Evolutionary conservation across 2,888 invertebrate genomes (phyloP).

Genomic region (Siphlonurus alternatus): DNA sequence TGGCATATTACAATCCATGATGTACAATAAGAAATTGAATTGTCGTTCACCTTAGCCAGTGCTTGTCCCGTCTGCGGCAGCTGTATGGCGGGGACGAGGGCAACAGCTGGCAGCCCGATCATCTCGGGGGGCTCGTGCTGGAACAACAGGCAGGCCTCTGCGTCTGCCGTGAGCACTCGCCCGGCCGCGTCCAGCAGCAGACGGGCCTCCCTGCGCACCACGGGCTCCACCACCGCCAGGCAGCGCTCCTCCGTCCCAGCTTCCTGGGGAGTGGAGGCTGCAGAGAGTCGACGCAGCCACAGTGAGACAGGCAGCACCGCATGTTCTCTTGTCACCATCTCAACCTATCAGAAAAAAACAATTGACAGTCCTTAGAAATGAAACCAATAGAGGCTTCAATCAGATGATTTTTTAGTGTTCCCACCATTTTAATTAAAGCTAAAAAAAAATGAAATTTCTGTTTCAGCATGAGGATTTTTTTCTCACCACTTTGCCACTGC

Average conservation of each 20-base stretch:
- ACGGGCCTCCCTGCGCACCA: constrained; percentile 39
- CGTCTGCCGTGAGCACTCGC: constrained; percentile 19
- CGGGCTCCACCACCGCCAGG: constrained; percentile 46
- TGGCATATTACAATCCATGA: too few species aligned
- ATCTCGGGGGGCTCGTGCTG: constrained; percentile 34
- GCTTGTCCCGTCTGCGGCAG: constrained; percentile 26
- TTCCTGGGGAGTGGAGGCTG: neutral
- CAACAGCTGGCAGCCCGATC: constrained; percentile 31
- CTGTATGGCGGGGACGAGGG: constrained; percentile 34
- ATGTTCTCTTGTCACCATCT: constrained; percentile 38
- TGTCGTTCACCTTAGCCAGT: neutral
- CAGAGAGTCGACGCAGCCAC: constrained; percentile 38
- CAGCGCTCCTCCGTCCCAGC: constrained; percentile 26
- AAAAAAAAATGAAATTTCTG: too few species aligned
- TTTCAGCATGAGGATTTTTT: too few species aligned
- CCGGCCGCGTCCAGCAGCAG: constrained; percentile 24
- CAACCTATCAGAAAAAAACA: constrained; percentile 32
- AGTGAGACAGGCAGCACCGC: constrained; percentile 41
- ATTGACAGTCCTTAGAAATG: neutral
- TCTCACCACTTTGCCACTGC: constrained; percentile 42
- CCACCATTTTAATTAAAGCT: too few species aligned
- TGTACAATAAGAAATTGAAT: too few species aligned
- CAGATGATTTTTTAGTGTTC: too few species aligned
- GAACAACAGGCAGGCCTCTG: constrained; percentile 34
- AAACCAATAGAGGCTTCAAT: too few species aligned